phyloP scores from a whole-genome alignment of 2,113 vertebrate genomes.

The Neoarius graeffei region DNA sequence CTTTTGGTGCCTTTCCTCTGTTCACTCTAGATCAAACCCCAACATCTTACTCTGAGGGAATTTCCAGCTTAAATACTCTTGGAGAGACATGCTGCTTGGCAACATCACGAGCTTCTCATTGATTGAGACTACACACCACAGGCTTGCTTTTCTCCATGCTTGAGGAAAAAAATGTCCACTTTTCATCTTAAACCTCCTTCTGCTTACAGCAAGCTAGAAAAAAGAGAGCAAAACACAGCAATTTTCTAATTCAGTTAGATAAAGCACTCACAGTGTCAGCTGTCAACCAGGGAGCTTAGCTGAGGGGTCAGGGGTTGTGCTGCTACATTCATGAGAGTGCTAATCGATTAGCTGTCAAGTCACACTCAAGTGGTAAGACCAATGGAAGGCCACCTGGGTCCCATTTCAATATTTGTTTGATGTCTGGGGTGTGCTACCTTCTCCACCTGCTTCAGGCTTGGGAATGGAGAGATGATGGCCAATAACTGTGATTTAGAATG shows the following conservation, averaged over 20 bases:
- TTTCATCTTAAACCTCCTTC: slow-evolving; percentile 5
- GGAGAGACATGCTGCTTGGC: slow-evolving; percentile 10
- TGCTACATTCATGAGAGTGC: slow-evolving; percentile 85
- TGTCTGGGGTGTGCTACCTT: slow-evolving; percentile 86
- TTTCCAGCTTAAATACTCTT: not conserved
- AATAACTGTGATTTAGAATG: slow-evolving; percentile 34
- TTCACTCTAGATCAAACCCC: slow-evolving; percentile 38
- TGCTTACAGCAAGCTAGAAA: not conserved
- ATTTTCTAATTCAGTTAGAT: slow-evolving; percentile 85
- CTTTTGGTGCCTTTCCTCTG: slow-evolving; percentile 15
- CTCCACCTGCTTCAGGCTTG: slow-evolving; percentile 70
- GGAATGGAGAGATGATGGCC: slow-evolving; percentile 66
- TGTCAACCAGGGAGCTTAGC: slow-evolving; percentile 87
- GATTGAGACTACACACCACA: slow-evolving; percentile 45
- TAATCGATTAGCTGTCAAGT: slow-evolving; percentile 99
- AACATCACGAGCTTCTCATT: slow-evolving; percentile 41
- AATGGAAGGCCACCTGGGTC: slow-evolving; percentile 87
- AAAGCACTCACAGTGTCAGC: slow-evolving; percentile 86
- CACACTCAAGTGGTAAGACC: slow-evolving; percentile 86
- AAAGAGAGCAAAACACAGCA: slow-evolving; percentile 28
- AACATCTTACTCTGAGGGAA: slow-evolving; percentile 1
- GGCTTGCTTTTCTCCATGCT: not conserved
- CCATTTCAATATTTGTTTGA: slow-evolving; percentile 91
- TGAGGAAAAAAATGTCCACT: slow-evolving; percentile 1
- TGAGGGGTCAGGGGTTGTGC: slow-evolving; percentile 84